These are phyloP conservation scores for Potamarius usumacintae DNA, from an alignment of 2,113 vertebrate genomes.

Conservation along the genomic window DNA sequence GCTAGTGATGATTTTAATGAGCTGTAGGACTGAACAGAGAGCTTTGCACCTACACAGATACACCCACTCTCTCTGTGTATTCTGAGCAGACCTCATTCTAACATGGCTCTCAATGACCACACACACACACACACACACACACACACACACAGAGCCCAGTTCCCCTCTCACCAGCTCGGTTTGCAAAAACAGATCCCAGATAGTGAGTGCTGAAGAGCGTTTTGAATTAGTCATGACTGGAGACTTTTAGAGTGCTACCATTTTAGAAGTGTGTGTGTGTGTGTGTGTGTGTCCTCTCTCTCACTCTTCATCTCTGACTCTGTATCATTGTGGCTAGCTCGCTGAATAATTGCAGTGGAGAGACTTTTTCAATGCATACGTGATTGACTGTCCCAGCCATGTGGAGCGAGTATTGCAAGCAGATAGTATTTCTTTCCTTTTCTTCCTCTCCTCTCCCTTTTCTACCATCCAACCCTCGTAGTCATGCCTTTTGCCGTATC, in stretches of 20 bases:
- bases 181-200: slow-evolving; percentile 51
- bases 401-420: slow-evolving; percentile 57
- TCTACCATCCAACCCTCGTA: background rate
- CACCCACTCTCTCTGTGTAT: slow-evolving; percentile 33
- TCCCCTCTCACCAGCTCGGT: slow-evolving; percentile 27
- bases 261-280: background rate
- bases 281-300: slow-evolving; percentile 3
- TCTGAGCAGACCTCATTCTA: slow-evolving; percentile 5
- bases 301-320: slow-evolving; percentile 57
- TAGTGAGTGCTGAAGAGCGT: slow-evolving; percentile 33
- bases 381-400: slow-evolving; percentile 61
- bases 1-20: background rate
- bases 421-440: slow-evolving; percentile 67
- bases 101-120: background rate
- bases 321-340: slow-evolving; percentile 44
- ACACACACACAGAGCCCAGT: background rate
- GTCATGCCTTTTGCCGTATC: slow-evolving; percentile 42
- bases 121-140: background rate
- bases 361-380: slow-evolving; percentile 78
- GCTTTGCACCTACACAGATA: slow-evolving; percentile 31
- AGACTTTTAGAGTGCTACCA: slow-evolving; percentile 53
- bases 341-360: slow-evolving; percentile 78
- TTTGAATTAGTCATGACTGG: slow-evolving; percentile 60
- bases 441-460: slow-evolving; percentile 1
- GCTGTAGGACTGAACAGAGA: background rate